Conservation (phyloP, 2,888 invertebrate genomes). For the Gortyna flavago region DNA sequence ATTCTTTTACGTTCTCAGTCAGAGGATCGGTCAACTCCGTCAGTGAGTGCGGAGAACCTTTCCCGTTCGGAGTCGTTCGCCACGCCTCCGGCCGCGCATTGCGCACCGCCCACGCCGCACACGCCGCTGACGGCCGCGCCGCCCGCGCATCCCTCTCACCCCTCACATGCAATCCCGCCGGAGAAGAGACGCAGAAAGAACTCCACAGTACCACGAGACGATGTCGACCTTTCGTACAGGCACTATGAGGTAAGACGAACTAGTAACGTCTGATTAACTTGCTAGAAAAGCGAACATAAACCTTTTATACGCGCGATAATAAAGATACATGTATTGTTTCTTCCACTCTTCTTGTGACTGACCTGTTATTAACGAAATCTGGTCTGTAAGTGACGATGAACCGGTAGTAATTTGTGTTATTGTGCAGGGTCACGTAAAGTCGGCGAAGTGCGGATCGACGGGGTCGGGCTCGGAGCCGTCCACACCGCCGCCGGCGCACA, state of each 20-base stretch:
- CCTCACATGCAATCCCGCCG: constrained; percentile 72
- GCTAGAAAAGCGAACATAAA: neutral
- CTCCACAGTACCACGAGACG: constrained; percentile 83
- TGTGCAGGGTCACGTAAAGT: constrained; percentile 80
- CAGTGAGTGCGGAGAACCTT: constrained; percentile 87
- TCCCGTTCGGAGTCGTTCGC: constrained; percentile 85
- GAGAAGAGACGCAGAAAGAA: constrained; percentile 88
- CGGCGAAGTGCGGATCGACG: constrained; percentile 82
- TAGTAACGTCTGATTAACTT: neutral
- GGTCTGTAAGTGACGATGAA: neutral
- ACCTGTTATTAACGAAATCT: neutral
- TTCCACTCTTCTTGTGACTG: neutral
- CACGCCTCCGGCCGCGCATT: constrained; percentile 84
- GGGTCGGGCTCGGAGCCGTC: constrained; percentile 88
- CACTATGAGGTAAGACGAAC: constrained; percentile 82
- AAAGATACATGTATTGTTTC: neutral
- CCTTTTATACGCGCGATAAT: neutral
- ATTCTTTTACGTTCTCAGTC: constrained; percentile 72
- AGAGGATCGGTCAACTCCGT: constrained; percentile 87
- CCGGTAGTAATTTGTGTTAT: constrained; percentile 11
- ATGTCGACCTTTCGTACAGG: constrained; percentile 82
- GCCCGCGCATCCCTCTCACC: constrained; percentile 68
- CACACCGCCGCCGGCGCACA: constrained; percentile 88
- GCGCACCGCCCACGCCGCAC: constrained; percentile 79
- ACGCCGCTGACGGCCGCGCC: constrained; percentile 77